Evolutionary conservation across 2,888 invertebrate genomes (phyloP), one percentile per base, ranked within the genome.

Genomic region (Pyrochroa serraticornis): DNA sequence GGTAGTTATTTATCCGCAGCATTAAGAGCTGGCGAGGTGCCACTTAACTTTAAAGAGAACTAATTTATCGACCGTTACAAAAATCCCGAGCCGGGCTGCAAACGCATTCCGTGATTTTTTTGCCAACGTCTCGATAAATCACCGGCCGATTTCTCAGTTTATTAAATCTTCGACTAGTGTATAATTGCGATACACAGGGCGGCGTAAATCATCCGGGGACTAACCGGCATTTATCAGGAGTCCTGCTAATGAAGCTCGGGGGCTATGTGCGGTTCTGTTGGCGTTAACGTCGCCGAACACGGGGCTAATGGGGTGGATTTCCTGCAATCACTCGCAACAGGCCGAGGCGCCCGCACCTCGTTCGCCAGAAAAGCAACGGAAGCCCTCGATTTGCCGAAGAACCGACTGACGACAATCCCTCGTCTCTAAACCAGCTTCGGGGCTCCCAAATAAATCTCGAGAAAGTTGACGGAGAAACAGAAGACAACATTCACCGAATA

Each of bases 131-230:
- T 31, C 47, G 60, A 75, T 77, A 77, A 77, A 76, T 77, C 74
- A 75, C 70, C 54, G 62, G 72, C 70, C 74, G 75, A 77, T 77
- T 77, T 75, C 76, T 77, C 75, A 76, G 75, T 76, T 76, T 77
- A 77, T 77, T 77, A 77, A 76, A 77, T 76, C 75, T 76, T 74
- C 70, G 72, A 75, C 70, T 69, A 66, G 74, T 75, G 75, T 75
- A 76, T 77, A 77, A 77, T 77, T 76, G 76, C 76, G 66, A 68
- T 73, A 72, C 76, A 76, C 75, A 75, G 73, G 73, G 73, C 60
- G 62, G 67, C 66, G 74, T 77, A 76, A 77, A 77, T 77, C 76
- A 76, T 71, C 67, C 58, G 43, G 64, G 66, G 67, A 72, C 74
- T 70, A 72, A 74, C 70, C 70, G 70, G 70, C 75, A 72, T 74